Evolutionary conservation across 2,888 invertebrate species (phyloP).

Genomic region (Drosophila robusta): DNA sequence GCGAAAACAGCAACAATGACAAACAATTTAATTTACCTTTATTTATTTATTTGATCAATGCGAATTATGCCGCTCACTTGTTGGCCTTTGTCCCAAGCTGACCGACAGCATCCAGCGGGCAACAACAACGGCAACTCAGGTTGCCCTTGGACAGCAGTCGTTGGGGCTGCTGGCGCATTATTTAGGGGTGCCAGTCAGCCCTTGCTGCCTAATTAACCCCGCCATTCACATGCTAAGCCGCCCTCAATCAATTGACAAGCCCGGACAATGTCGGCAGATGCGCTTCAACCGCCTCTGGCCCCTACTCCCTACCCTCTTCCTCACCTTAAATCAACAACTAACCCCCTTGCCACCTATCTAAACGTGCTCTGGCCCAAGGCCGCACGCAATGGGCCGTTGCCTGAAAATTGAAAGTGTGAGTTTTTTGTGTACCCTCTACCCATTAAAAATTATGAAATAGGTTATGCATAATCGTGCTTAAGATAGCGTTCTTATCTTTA

Average conservation of each 20-base stretch:
- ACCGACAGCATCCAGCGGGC: slow-evolving; percentile 32
- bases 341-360: background rate
- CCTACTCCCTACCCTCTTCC: background rate
- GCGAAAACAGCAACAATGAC: slow-evolving; percentile 18
- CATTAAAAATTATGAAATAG: background rate
- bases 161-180: slow-evolving; percentile 17
- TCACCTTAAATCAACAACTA: background rate
- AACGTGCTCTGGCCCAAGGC: slow-evolving; percentile 30
- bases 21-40: slow-evolving; percentile 50
- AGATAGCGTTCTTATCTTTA: background rate
- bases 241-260: slow-evolving; percentile 66
- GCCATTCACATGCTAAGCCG: slow-evolving; percentile 66
- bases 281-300: slow-evolving; percentile 5
- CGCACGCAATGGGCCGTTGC: slow-evolving; percentile 42
- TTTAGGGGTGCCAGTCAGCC: slow-evolving; percentile 23
- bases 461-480: background rate
- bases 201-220: slow-evolving; percentile 64
- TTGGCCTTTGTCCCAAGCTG: slow-evolving; percentile 23
- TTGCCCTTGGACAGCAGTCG: slow-evolving; percentile 13
- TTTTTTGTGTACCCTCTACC: slow-evolving; percentile 6
- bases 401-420: slow-evolving; percentile 52
- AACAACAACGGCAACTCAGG: background rate
- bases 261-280: slow-evolving; percentile 13
- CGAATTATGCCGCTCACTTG: slow-evolving; percentile 24
- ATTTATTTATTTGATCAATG: slow-evolving; percentile 53